Evolutionary conservation across 1,140 invertebrate genomes (phyloP).

Genomic region (Microplitis mediator): DNA sequence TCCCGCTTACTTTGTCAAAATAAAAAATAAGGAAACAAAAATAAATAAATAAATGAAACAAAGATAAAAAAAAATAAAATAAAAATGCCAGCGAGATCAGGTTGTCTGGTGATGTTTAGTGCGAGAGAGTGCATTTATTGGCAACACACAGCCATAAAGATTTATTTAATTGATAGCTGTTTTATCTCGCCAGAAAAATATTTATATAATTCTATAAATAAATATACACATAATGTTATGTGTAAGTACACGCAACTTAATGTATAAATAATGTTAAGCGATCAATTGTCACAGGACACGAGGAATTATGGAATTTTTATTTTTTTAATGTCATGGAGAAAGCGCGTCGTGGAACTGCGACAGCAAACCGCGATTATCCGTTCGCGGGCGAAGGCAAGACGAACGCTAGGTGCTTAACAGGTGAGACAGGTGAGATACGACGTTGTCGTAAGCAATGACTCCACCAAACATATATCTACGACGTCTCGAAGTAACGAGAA

Average conservation of each 20-base stretch:
- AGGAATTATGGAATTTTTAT: neutral
- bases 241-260: neutral
- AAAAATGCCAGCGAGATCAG: neutral
- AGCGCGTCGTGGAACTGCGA: slow-evolving; percentile 2
- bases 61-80: neutral
- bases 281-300: neutral
- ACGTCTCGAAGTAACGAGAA: no score
- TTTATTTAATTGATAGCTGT: slow-evolving; percentile 10
- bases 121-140: neutral
- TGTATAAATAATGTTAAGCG: neutral
- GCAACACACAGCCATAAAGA: neutral
- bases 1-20: slow-evolving; percentile 1
- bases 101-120: neutral
- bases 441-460: slow-evolving; percentile 37
- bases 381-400: slow-evolving; percentile 28
- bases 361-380: slow-evolving; percentile 8
- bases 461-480: neutral
- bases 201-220: no score
- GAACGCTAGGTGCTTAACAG: slow-evolving; percentile 39
- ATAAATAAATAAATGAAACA: neutral
- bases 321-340: slow-evolving; percentile 9
- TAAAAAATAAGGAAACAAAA: neutral
- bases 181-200: neutral
- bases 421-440: slow-evolving; percentile 43
- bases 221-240: neutral